Evolutionary conservation across 2,888 invertebrate species (phyloP), one percentile per base, ranked within the genome.

Genomic region (Chaetogeoica ovagalla): DNA sequence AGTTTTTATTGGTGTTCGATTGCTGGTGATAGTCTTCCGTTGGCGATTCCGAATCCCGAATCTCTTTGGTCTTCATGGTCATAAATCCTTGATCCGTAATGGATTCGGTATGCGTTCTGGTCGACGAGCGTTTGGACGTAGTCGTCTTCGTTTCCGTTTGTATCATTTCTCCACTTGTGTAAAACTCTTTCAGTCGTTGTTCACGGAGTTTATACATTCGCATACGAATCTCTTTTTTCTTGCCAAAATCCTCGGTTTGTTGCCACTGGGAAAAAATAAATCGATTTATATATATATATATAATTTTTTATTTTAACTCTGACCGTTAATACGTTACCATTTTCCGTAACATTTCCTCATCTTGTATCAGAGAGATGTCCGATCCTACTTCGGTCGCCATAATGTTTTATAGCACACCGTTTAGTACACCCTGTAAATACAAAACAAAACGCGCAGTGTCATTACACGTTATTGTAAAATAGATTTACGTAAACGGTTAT

Each of bases 171-270:
- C 87, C 88, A 73, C 86, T 86, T 75, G 89, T 90, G 88, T 94
- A 94, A 83, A 93, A 91, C 86, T 91, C 91, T 85, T 91, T 90
- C 85, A 94, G 88, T 82, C 93, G 90, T 85, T 92, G 91, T 86
- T 95, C 95, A 68, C 94, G 90, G 86, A 95, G 88, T 84, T 92
- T 92, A 86, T 93, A 94, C 91, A 94, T 93, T 87, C 94, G 91
- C 68, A 93, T 90, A 82, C 95, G 91, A 84, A 96, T 95, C 87
- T 94, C 93, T 86, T 94, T 94, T 87, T 94, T 94, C 83, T 91
- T 91, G 77, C 92, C 92, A 86, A 93, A 93, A 87, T 95, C 94
- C 85, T 94, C 93, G 69, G 94, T 92, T 86, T 93, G 92, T 87
- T 93, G 92, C 93, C 94, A 94, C 93, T 93, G 88, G n/a, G 88